Conservation (phyloP, 2,888 invertebrate species). For the Xanthia togata region DNA sequence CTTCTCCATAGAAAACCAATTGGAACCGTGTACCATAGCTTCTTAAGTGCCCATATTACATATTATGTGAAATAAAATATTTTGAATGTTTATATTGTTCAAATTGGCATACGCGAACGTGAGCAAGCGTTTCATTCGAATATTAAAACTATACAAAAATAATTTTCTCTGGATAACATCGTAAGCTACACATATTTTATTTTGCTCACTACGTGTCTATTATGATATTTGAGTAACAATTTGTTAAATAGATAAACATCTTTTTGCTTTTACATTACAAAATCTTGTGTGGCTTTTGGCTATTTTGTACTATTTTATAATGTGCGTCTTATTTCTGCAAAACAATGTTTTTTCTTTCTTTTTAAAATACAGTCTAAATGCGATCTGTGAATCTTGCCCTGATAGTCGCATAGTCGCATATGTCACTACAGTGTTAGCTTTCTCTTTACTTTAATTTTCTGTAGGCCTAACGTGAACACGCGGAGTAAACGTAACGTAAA, state of each 20-base stretch:
- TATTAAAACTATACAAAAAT: not conserved
- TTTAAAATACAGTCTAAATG: not conserved
- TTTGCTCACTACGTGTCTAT: no score
- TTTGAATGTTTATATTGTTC: not conserved
- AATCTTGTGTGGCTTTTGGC: not conserved
- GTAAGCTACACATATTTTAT: no score
- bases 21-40: not conserved
- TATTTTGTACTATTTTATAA: not conserved
- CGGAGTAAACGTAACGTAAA: not conserved
- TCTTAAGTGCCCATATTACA: no score
- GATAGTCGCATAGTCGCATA: conserved; percentile 35
- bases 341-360: not conserved
- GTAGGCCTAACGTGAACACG: not conserved
- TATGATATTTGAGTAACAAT: no score
- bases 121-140: not conserved
- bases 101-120: not conserved
- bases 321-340: not conserved
- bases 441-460: conserved; percentile 55
- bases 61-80: no score
- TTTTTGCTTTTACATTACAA: not conserved
- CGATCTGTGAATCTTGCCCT: not conserved
- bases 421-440: conserved; percentile 55
- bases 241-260: no score
- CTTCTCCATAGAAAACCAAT: not conserved
- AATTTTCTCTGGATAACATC: no score